These are phyloP conservation scores for Enteromius paludinosus DNA, from an alignment of 2,797 vertebrate species.

Conservation along the genomic window DNA sequence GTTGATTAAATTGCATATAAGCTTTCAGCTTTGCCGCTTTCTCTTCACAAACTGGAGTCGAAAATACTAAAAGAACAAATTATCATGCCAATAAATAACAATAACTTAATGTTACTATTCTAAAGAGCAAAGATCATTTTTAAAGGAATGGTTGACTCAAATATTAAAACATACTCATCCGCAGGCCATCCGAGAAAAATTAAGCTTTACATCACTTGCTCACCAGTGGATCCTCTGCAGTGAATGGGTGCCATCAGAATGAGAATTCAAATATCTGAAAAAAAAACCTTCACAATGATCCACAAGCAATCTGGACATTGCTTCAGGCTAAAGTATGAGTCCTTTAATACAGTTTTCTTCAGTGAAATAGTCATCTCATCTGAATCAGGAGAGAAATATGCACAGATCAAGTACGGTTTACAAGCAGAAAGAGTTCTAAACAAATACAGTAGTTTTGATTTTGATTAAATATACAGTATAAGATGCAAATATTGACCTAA, in stretches of 20 bases:
- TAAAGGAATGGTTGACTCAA: neutral
- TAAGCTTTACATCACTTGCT: neutral
- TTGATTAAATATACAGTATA: too few species aligned
- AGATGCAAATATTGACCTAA: neutral
- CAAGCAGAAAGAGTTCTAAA: neutral
- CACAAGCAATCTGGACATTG: neutral
- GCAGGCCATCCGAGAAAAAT: neutral
- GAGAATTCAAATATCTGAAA: neutral
- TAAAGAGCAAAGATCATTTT: neutral
- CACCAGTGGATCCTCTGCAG: neutral
- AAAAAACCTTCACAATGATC: neutral
- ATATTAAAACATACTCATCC: neutral
- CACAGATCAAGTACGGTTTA: neutral
- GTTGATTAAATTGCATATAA: conserved; percentile 9
- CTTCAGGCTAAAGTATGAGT: neutral
- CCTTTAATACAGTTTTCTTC: neutral
- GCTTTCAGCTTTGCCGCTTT: neutral
- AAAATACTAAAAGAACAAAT: conserved; percentile 4
- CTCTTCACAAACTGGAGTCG: neutral
- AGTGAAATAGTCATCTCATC: neutral
- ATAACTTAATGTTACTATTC: neutral
- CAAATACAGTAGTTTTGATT: neutral
- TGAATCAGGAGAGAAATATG: neutral
- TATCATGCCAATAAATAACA: neutral
- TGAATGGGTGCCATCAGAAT: neutral